These are phyloP conservation scores for Pelecanus crispus DNA, from an alignment of 2,113 vertebrate species.

Conservation along the genomic window DNA sequence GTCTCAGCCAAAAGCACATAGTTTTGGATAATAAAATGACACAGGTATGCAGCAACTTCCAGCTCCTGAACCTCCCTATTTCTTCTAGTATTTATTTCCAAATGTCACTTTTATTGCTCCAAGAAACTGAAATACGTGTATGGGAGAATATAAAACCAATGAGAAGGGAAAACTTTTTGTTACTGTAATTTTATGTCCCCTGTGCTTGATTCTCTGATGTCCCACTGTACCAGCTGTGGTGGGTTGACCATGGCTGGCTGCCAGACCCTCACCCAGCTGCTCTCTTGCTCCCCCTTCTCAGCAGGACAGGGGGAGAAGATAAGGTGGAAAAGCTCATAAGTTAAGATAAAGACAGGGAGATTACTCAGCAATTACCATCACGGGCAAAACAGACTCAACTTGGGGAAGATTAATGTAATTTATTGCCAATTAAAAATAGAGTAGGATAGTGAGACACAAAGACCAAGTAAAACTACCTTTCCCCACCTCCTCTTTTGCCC, in stretches of 20 bases:
- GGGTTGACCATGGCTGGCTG: neutral
- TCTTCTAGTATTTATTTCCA: neutral
- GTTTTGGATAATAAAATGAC: neutral
- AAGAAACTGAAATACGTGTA: neutral
- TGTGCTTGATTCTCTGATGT: neutral
- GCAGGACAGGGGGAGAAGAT: neutral
- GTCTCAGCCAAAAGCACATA: neutral
- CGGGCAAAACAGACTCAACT: rapidly evolving
- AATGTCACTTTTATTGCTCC: neutral
- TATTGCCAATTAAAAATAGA: neutral
- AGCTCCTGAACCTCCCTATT: neutral
- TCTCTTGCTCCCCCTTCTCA: neutral
- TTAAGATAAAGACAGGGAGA: neutral
- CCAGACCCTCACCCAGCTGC: neutral
- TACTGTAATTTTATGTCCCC: neutral
- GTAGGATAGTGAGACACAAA: neutral
- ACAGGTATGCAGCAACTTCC: neutral
- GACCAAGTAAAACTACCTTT: neutral
- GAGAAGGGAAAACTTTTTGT: neutral
- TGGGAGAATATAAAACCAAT: neutral
- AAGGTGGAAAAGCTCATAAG: neutral
- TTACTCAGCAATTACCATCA: neutral
- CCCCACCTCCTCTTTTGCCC: neutral
- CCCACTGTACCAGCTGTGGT: neutral
- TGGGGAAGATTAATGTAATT: neutral